Conservation (phyloP, 2,888 invertebrate species). For the Catocala sponsa region DNA sequence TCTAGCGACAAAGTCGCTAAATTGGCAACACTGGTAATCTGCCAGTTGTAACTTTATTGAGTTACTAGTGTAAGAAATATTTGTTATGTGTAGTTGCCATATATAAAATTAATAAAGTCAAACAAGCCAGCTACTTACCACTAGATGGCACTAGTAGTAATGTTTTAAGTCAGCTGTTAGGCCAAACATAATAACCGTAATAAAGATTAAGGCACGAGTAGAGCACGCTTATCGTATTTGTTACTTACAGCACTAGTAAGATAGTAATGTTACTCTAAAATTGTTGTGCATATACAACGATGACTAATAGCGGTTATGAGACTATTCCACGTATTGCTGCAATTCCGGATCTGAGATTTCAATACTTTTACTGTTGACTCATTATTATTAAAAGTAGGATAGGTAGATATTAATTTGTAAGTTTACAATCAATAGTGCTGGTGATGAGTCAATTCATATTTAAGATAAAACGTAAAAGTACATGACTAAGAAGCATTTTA, state of each 20-base stretch:
- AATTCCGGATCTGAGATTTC: constrained; percentile 7
- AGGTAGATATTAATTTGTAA: neutral
- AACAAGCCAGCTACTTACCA: constrained; percentile 24
- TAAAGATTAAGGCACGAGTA: neutral
- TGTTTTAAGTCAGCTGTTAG: neutral
- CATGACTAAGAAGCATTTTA: neutral
- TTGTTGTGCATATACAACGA: neutral
- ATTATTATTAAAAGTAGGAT: too few species aligned
- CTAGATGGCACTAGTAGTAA: constrained; percentile 54
- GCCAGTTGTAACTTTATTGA: too few species aligned
- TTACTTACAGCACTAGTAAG: neutral
- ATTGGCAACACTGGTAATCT: too few species aligned
- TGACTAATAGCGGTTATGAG: constrained; percentile 3
- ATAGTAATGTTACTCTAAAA: neutral
- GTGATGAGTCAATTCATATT: neutral
- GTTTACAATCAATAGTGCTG: neutral
- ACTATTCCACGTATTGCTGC: constrained; percentile 1
- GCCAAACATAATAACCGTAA: constrained; percentile 1
- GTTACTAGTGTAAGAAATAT: too few species aligned
- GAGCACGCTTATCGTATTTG: neutral
- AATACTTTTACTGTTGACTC: neutral
- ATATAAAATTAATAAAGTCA: neutral
- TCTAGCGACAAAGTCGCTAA: too few species aligned
- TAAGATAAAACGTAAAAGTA: neutral
- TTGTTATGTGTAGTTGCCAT: too few species aligned